Evolutionary conservation across 1,140 invertebrate species (phyloP), one percentile per base, ranked within the genome.

Genomic region (Calycopis cecrops): DNA sequence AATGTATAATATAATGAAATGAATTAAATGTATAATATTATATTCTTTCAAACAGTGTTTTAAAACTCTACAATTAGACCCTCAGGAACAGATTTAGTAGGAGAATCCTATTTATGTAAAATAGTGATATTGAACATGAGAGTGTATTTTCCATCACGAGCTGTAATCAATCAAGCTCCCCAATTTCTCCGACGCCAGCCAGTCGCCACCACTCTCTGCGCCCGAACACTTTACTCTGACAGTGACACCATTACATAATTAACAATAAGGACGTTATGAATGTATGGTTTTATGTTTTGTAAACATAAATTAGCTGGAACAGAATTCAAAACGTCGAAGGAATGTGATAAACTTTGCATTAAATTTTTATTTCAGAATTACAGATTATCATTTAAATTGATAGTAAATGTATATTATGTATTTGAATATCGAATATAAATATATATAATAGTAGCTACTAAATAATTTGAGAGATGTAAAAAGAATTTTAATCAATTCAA

Each of bases 101-200:
- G n/a, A n/a, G n/a, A n/a, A n/a, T n/a, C n/a, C n/a, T n/a, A 28
- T 28, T 44, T 44, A 44, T 44, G 40, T 17, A 44, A 44, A 44
- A 16, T 14, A 40, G 34, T 9, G 9, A 44, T 16, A 16, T 9
- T 9, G 14, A 28, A 28, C 21, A 28, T 28, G 21, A 28, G 16
- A 44, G 40, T 44, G 40, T 44, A 16, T 44, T 44, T 44, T 44
- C n/a, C 12, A 16, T 44, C 40, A 44, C 40, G 40, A 40, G 38
- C 0, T 9, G 17, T 16, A 17, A 44, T 44, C 40, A 44, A 44
- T 44, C 40, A 44, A 16, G n/a, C 40, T 3, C 40, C 40, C 40
- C 40, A 44, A 9, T 14, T 3, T 14, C 38, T 40, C 38, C 12
- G 11, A 28, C 40, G 40, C 40, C 40, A 17, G 14, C 12, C 4